Evolutionary conservation across 2,113 vertebrate species (phyloP).

Genomic region (Aptenodytes forsteri): DNA sequence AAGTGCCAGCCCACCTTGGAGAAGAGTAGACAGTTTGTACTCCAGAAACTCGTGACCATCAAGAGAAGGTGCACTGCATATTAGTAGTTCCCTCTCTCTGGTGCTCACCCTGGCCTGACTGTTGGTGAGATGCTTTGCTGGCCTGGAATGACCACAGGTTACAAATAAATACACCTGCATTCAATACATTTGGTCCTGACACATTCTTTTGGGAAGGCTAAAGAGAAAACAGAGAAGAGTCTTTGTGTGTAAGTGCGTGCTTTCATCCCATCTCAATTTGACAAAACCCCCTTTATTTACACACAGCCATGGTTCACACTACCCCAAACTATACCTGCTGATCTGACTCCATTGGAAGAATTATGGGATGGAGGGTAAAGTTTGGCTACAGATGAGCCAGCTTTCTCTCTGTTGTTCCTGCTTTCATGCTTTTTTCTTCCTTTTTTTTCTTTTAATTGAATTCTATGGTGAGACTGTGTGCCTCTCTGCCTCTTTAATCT

Average conservation of each 20-base stretch:
- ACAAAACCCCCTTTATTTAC: background rate
- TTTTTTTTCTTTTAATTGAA: background rate
- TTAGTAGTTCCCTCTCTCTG: background rate
- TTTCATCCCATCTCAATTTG: background rate
- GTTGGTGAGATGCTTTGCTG: background rate
- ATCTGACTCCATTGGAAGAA: background rate
- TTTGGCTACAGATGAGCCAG: background rate
- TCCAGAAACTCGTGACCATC: background rate
- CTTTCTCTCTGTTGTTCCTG: background rate
- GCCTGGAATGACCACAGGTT: background rate
- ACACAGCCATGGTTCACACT: background rate
- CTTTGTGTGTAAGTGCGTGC: background rate
- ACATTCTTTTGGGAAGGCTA: background rate
- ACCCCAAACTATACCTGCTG: background rate
- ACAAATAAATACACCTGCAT: background rate
- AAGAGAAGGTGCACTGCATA: background rate
- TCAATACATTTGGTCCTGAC: background rate
- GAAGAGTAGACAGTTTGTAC: background rate
- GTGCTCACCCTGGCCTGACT: background rate
- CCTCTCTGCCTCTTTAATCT: conserved; percentile 22
- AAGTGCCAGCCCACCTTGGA: background rate
- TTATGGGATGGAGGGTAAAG: background rate
- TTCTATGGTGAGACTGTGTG: background rate
- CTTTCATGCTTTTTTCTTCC: background rate
- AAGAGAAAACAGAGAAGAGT: background rate